These are phyloP conservation scores for Baryphthengus martii DNA, from an alignment of 2,113 vertebrate genomes.

Conservation along the genomic window DNA sequence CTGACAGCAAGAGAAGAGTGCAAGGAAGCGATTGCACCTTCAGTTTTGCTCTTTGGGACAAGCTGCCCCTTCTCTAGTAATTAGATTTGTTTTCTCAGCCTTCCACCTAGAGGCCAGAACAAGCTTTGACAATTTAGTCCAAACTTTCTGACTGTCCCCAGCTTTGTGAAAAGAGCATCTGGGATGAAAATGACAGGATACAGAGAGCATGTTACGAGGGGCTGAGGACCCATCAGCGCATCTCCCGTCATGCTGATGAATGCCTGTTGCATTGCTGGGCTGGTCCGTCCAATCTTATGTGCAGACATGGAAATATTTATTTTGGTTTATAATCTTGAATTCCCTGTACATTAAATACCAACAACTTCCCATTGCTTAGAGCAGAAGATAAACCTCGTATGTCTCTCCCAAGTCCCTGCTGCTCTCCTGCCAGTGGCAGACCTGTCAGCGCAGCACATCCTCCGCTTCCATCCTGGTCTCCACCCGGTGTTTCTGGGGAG, in stretches of 20 bases:
- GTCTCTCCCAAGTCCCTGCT: background rate
- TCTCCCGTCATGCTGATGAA: background rate
- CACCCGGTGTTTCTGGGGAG: rapidly evolving
- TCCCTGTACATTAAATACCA: background rate
- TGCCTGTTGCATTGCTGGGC: rapidly evolving
- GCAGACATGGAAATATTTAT: background rate
- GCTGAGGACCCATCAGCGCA: background rate
- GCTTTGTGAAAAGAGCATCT: background rate
- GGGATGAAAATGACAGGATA: background rate
- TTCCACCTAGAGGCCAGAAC: background rate
- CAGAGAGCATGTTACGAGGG: background rate
- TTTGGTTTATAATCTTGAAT: background rate
- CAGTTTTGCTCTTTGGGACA: background rate
- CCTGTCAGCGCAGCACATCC: too few relatives aligned
- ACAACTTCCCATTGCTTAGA: rapidly evolving
- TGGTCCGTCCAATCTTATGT: background rate
- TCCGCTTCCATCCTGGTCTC: background rate
- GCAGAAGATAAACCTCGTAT: background rate
- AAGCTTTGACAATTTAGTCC: background rate
- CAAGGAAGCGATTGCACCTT: background rate
- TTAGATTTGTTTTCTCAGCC: background rate
- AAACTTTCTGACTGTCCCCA: background rate
- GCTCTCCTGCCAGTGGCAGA: background rate
- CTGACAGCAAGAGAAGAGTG: background rate
- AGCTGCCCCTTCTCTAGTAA: background rate